Evolutionary conservation across 2,797 vertebrate genomes (phyloP), one percentile per base, ranked within the genome.

Genomic region (Gila robusta): DNA sequence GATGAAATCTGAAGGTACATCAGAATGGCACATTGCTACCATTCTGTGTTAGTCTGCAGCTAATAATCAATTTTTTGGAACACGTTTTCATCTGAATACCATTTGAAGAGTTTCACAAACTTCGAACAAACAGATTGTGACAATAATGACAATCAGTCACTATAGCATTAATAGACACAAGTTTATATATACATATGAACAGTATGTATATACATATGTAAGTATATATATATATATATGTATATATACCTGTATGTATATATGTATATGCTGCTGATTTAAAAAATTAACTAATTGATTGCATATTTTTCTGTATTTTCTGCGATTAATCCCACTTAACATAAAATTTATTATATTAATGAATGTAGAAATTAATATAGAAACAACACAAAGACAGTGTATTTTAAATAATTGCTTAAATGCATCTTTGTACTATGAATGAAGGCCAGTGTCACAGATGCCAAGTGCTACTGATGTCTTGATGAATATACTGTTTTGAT

Each of bases 1-100:
- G 52, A 47, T 82, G 7, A 54, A 85, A 85, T 81, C 81, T 81
- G 26, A 88, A 44, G 64, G 39, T 47, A 54, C 81, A 82, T 84
- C 73, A 52, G 64, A 74, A 12, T 23, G n/a, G 26, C 49, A 82
- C 76, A 82, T 84, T 85, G 66, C 70, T 80, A 41, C 62, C n/a
- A 79, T 89, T 86, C 64, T 71, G n/a, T 69, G 67, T 66, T 66
- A 71, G 74, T 73, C 56, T 78, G 66, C 41, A 28, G n/a, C n/a
- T 37, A 82, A 82, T 69, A 12, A 80, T 87, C 12, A 8, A 39
- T 74, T 82, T 32, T 73, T 82, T 56, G 11, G 32, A 69, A 77
- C 23, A 21, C 32, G 4, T 77, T 84, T 77, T 77, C 73, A 77
- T 35, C 73, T 69, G 14, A 73, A 62, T 47, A 17, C 26, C 69